Evolutionary conservation across 2,888 invertebrate genomes (phyloP).

Genomic region (Diplolepis rosae): DNA sequence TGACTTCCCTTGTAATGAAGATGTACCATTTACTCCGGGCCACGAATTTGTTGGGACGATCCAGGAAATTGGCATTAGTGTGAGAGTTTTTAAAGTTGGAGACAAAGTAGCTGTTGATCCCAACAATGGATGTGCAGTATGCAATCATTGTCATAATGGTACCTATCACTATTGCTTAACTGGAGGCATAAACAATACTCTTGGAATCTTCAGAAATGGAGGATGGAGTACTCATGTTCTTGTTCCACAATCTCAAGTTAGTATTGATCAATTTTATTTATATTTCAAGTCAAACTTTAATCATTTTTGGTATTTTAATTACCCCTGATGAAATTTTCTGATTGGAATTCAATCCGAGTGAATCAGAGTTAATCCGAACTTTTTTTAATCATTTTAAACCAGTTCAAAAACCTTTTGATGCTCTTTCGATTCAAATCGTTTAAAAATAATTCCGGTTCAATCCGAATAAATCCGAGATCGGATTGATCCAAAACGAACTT

Average conservation of each 20-base stretch:
- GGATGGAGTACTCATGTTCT: constrained; percentile 82
- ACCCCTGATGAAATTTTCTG: too few relatives aligned
- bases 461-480: too few relatives aligned
- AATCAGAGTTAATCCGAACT: too few relatives aligned
- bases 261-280: constrained; percentile 56
- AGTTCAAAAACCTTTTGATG: too few relatives aligned
- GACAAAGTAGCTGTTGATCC: constrained; percentile 83
- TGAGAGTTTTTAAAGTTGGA: constrained; percentile 77
- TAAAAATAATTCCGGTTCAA: too few relatives aligned
- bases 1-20: constrained; percentile 78
- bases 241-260: constrained; percentile 79
- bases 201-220: constrained; percentile 81
- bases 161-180: constrained; percentile 79
- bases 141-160: constrained; percentile 79
- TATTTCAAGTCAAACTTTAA: neutral
- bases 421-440: too few relatives aligned
- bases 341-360: too few relatives aligned
- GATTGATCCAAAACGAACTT: too few relatives aligned
- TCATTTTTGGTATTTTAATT: neutral
- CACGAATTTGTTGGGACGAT: constrained; percentile 83
- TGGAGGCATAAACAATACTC: constrained; percentile 79
- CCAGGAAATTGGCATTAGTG: constrained; percentile 76
- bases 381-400: too few relatives aligned
- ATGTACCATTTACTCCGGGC: constrained; percentile 77
- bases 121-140: constrained; percentile 80